A percentile compares a stretch with the other conserved stretches of the same genome.
Conservation (phyloP, 2,888 invertebrate genomes). For the Celastrina argiolus region DNA sequence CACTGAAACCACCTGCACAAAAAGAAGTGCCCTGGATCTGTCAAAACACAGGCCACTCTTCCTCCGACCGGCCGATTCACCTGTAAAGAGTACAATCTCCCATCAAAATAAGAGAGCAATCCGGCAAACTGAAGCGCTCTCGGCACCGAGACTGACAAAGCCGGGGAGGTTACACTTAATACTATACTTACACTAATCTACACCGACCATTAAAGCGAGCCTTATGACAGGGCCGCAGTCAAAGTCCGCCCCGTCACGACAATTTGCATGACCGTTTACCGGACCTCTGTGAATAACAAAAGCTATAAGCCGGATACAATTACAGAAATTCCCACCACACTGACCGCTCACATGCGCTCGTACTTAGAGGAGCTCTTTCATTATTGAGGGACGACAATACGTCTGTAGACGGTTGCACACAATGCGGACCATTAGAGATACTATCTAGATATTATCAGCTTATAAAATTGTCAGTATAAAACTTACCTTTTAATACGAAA, state of each 20-base stretch:
- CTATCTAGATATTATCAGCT: too few relatives aligned
- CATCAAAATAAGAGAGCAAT: too few relatives aligned
- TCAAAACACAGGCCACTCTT: too few relatives aligned
- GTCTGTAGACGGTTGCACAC: slow-evolving; percentile 38
- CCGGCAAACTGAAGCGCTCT: too few relatives aligned
- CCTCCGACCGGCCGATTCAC: too few relatives aligned
- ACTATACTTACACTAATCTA: slow-evolving; percentile 8
- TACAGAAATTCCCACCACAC: slow-evolving; percentile 60
- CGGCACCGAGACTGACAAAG: too few relatives aligned
- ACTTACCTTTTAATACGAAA: too few relatives aligned
- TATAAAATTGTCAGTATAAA: too few relatives aligned
- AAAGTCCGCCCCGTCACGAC: neutral
- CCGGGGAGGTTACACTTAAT: too few relatives aligned
- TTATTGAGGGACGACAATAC: slow-evolving; percentile 56
- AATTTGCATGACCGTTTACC: slow-evolving; percentile 29
- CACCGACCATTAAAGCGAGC: neutral
- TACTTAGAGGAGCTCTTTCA: slow-evolving; percentile 60
- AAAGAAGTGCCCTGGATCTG: too few relatives aligned
- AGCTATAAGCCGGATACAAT: slow-evolving; percentile 63
- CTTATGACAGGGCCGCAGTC: neutral
- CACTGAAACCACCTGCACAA: too few relatives aligned
- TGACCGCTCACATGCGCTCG: slow-evolving; percentile 57
- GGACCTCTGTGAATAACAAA: slow-evolving; percentile 36
- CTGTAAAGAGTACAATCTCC: too few relatives aligned
- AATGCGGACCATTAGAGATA: slow-evolving; percentile 9